Evolutionary conservation across 2,888 invertebrate genomes (phyloP), one percentile per base, ranked within the genome.

Genomic region (Poecilobothrus nobilitatus): DNA sequence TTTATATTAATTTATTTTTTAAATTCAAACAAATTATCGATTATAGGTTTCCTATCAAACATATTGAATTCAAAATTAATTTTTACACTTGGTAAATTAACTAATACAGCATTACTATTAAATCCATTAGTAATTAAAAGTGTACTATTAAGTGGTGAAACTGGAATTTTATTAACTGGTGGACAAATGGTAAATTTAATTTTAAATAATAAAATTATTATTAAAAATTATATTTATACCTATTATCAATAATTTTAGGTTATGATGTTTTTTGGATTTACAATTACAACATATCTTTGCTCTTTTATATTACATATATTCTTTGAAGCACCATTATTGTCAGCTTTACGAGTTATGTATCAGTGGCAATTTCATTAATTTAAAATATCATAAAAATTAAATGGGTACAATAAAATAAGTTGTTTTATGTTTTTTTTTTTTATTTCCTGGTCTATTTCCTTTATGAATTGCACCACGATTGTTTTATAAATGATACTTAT

Each of bases 241-340:
- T n/a, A n/a, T n/a, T n/a, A n/a, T n/a, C n/a, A n/a, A n/a, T n/a
- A n/a, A 65, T 74, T 80, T 2, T 78, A 87, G 87, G 81, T 84
- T 72, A 78, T 84, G 61, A 81, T 85, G 73, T 86, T 83, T 78
- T 76, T 85, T 61, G 87, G 87, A 20, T 82, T 84, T 1, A 74
- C 81, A 0, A 37, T 83, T 5, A 73, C 83, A 9, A 84, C 85
- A 0, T 76, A 85, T 65, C 70, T 76, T 0, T 80, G 77, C 3
- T 80, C 86, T 4, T 76, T 86, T 21, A 67, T 83, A 27, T 80
- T 88, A 21, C 83, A 85, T 1, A 76, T 88, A 65, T 76, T 87
- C 44, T 84, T 87, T 68, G 88, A 88, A 79, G 86, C 86, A 76
- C 88, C 88, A 1, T 80, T 84, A 74, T 85, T 85, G 73, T 84